Evolutionary conservation across 2,797 vertebrate genomes (phyloP), one percentile per base, ranked within the genome.

Genomic region (Rhynchotus rufescens): DNA sequence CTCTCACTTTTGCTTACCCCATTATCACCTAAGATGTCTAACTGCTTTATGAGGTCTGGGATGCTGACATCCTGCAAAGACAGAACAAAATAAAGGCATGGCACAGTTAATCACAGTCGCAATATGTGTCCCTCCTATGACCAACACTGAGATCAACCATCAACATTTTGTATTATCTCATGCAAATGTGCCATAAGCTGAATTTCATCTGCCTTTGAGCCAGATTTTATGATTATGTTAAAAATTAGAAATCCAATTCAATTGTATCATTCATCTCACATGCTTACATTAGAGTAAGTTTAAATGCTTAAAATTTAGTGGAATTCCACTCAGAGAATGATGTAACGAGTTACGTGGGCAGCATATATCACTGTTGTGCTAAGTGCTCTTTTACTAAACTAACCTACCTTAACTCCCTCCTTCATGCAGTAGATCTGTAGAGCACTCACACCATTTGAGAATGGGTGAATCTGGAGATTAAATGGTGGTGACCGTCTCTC

Each of bases 341-440:
- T 45, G n/a, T 45, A 87, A 90, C 5, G 8, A 5, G n/a, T 51
- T 51, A 17, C 12, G 38, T 8, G 17, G 62, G 42, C 52, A 86
- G n/a, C 75, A 79, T 7, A 40, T 42, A 83, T 21, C 76, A 57
- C 47, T 78, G 59, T 56, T 44, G 25, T 0, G 72, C 12, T 40
- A 17, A 71, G 71, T 34, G 65, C 47, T 84, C 77, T 57, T 44
- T 61, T 62, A 45, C 12, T 68, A 49, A 57, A 30, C n/a, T 83
- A 83, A 94, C 98, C 22, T 98, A 99, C 99, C 99, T 99, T 99
- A 72, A 99, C 99, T 32, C 99, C 99, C 97, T 99, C 99, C 95
- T 99, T 99, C 98, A 99, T 99, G 88, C 99, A 99, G 98, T 99
- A 99, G 97, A 99, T 99, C 97, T 99, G 99, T 7, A 99, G 98